Base-by-base conservation (phyloP, 2,888 invertebrate genomes). In the Priocnemis perturbator region DNA sequence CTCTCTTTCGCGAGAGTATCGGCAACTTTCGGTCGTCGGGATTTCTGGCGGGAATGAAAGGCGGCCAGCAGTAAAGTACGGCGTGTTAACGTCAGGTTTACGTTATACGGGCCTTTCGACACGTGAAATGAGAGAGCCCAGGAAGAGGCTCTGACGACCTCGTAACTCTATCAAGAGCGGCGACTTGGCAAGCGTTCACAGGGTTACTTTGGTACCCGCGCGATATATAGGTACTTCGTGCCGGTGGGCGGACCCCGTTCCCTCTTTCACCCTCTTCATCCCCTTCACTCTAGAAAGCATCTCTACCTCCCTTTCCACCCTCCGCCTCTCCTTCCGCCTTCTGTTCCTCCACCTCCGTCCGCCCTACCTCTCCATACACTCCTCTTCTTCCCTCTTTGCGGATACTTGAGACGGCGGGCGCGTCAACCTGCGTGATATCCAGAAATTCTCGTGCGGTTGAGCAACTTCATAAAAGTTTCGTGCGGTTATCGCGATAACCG, bases 121-220 rank as follows among this genome's bases (percentile, higher is more conserved):
- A 64, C 70, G 64, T 53, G 71, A 76, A 72, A 65, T 60, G 62
- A 59, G 76, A 61, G 64, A 70, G 52, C 55, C 50, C 65, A 45
- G 45, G 65, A 69, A 64, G 67, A 67, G 56, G 55, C 60, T 58
- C 64, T 58, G 67, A 64, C 60, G 66, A 61, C 70, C 76, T 73
- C 66, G 71, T 78, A 76, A 71, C 71, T 77, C 73, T 76, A 77
- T 77, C 76, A 73, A 76, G 73, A 76, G 65, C 67, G 60, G 64
- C 71, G 69, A 77, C 73, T 77, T 77, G 76, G 76, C 76, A 77
- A 73, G 70, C 77, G 68, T 71, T 64, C 73, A 60, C 58, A 64
- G 71, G 67, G 64, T 76, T 76, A 76, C 76, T 77, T 66, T 57
- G 52, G 67, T 62, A 53, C 37, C 21, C 61, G 53, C 60, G 50